Evolutionary conservation across 2,113 vertebrate genomes (phyloP).

Genomic region (Rhinolophus ferrumequinum): DNA sequence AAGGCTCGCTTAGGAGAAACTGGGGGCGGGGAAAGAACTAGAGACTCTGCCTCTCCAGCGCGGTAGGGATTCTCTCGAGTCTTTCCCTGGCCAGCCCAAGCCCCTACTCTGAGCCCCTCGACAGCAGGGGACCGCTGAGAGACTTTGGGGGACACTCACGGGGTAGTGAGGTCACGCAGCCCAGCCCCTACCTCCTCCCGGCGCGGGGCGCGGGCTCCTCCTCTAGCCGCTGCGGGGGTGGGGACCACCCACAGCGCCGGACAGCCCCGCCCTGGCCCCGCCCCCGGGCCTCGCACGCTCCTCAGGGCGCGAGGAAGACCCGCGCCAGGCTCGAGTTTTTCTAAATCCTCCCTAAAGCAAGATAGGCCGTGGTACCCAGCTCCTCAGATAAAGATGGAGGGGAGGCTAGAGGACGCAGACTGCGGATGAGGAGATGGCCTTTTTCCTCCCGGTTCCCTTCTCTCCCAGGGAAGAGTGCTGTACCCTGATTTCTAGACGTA

Average conservation of each 20-base stretch:
- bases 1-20: background rate
- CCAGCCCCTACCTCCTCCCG: rapidly evolving
- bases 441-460: background rate
- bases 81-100: background rate
- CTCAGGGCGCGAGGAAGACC: background rate
- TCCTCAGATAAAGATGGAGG: background rate
- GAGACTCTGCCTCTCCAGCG: background rate
- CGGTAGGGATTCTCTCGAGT: background rate
- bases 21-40: background rate
- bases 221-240: background rate
- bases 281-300: background rate
- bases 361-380: background rate
- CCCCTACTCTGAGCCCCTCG: background rate
- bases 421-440: background rate
- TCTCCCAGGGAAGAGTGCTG: background rate
- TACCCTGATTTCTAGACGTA: background rate
- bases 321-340: rapidly evolving
- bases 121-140: background rate
- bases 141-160: background rate
- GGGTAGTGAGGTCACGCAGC: rapidly evolving
- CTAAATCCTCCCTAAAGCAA: background rate
- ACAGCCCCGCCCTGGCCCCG: background rate
- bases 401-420: too few relatives aligned
- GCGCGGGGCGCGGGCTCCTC: rapidly evolving
- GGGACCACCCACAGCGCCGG: conserved; percentile 63